Evolutionary conservation across 2,888 invertebrate species (phyloP).

Genomic region (Pristionchus exspectatus): DNA sequence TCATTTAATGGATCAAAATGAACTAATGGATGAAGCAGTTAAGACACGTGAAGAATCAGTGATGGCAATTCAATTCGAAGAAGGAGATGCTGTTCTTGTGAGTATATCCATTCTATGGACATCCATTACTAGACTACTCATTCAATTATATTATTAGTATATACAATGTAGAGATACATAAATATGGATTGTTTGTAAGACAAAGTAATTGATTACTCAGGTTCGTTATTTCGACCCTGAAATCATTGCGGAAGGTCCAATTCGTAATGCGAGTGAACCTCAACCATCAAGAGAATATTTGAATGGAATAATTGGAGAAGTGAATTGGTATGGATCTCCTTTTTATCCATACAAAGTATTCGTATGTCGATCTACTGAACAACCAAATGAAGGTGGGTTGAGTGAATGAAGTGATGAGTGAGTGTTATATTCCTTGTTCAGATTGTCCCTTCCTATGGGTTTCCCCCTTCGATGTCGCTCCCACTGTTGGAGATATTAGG

Average conservation of each 20-base stretch:
- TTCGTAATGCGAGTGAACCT: not conserved
- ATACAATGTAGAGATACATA: not conserved
- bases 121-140: no score
- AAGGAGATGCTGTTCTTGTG: conserved; percentile 28
- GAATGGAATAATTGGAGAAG: conserved; percentile 33
- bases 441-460: conserved; percentile 48
- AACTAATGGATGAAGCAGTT: not conserved
- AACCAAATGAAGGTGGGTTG: conserved; percentile 28
- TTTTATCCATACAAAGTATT: conserved; percentile 50
- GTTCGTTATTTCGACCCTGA: conserved; percentile 42
- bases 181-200: not conserved
- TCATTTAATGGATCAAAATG: not conserved
- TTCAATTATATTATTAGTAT: no score
- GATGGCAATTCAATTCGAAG: not conserved
- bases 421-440: not conserved
- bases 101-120: not conserved
- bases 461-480: conserved; percentile 39
- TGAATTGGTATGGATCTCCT: conserved; percentile 29
- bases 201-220: not conserved
- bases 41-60: no score
- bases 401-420: not conserved
- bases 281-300: conserved; percentile 39
- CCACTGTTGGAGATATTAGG: not conserved
- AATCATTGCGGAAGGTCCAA: not conserved
- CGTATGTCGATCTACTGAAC: conserved; percentile 44